Evolutionary conservation across 2,113 vertebrate genomes (phyloP).

Genomic region (Dromas ardeola): DNA sequence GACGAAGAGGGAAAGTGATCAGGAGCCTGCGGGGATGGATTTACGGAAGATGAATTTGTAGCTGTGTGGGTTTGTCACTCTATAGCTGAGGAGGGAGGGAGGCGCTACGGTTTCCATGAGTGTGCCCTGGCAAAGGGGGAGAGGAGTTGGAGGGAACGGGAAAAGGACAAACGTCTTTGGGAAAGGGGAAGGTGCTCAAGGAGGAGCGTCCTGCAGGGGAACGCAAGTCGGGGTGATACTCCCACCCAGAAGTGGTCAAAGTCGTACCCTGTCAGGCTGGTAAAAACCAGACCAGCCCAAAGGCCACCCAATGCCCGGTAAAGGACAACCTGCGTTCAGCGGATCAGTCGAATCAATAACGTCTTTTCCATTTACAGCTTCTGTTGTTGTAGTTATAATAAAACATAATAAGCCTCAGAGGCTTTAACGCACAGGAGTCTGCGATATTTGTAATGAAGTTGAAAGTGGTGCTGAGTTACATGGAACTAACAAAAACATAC

Average conservation of each 20-base stretch:
- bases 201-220: background rate
- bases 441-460: background rate
- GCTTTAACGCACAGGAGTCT: background rate
- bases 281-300: background rate
- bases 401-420: background rate
- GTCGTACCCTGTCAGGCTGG: background rate
- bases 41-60: background rate
- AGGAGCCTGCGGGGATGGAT: background rate
- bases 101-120: rapidly evolving
- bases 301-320: background rate
- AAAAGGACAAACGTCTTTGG: background rate
- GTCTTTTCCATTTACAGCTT: background rate
- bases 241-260: background rate
- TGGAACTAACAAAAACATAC: background rate
- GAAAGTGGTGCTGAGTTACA: background rate
- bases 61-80: background rate
- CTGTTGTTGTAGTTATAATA: background rate
- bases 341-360: background rate
- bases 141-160: background rate
- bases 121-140: background rate
- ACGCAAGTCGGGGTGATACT: background rate
- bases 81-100: background rate
- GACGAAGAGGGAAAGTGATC: background rate
- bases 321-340: background rate
- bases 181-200: background rate